Evolutionary conservation across 2,888 invertebrate species (phyloP).

Genomic region (Drosophila bunnanda): DNA sequence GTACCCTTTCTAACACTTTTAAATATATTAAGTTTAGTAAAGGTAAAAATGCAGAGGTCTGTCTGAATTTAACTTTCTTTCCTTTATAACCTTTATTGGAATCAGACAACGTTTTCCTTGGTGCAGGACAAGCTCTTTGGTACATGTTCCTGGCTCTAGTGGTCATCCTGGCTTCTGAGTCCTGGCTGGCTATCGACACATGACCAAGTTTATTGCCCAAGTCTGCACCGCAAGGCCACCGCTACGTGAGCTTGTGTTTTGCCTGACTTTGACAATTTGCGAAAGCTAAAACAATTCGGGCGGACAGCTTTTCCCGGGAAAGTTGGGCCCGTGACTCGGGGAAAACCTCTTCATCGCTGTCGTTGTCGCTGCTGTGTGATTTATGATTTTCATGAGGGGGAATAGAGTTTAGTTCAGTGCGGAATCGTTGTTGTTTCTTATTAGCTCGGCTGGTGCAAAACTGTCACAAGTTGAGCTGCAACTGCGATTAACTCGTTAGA

Average conservation of each 20-base stretch:
- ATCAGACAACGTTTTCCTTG: neutral
- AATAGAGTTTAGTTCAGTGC: constrained; percentile 12
- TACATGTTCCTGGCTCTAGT: constrained; percentile 34
- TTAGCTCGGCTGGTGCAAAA: constrained; percentile 60
- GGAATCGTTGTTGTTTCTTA: constrained; percentile 52
- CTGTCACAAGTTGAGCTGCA: constrained; percentile 67
- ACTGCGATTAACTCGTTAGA: constrained; percentile 69
- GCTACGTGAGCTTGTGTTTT: constrained; percentile 40
- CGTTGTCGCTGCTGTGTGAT: constrained; percentile 54
- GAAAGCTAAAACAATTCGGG: constrained; percentile 34
- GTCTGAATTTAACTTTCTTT: neutral
- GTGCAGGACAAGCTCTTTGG: constrained; percentile 22
- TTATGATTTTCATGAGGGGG: constrained; percentile 65
- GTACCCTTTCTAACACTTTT: no score
- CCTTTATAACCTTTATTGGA: fast-evolving
- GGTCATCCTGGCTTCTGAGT: constrained; percentile 36
- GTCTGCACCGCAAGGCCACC: constrained; percentile 19
- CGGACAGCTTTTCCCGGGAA: constrained; percentile 1
- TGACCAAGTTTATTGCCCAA: constrained; percentile 56
- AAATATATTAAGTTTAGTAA: no score
- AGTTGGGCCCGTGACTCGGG: constrained; percentile 26
- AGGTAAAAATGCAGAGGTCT: no score
- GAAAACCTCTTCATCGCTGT: constrained; percentile 22
- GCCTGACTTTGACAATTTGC: constrained; percentile 39
- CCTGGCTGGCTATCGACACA: constrained; percentile 55